Evolutionary conservation across 1,140 invertebrate species (phyloP).

Genomic region (Micrasema longulum): DNA sequence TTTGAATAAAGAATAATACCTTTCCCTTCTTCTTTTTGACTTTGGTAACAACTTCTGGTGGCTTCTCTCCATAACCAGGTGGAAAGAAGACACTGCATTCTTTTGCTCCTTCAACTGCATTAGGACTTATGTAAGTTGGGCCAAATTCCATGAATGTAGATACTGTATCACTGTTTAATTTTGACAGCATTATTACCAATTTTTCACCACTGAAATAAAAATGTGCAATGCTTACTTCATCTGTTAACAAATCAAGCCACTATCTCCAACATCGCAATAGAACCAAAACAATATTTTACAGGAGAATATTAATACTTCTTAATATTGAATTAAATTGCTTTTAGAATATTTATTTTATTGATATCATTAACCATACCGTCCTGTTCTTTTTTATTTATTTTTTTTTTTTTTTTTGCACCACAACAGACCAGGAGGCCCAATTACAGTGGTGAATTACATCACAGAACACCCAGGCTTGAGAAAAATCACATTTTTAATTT

Average conservation of each 20-base stretch:
- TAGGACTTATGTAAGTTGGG: conserved; percentile 71
- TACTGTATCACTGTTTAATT: conserved; percentile 65
- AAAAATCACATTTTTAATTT: too few relatives aligned
- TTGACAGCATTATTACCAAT: conserved; percentile 71
- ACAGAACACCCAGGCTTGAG: too few relatives aligned
- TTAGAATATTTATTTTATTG: too few relatives aligned
- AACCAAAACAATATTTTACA: too few relatives aligned
- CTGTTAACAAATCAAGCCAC: too few relatives aligned
- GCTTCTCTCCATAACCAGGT: conserved; percentile 67
- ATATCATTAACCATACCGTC: too few relatives aligned
- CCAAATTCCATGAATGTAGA: conserved; percentile 66
- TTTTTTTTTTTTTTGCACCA: too few relatives aligned
- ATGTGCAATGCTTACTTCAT: too few relatives aligned
- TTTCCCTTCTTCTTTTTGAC: conserved; percentile 62
- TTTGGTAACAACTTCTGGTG: conserved; percentile 55
- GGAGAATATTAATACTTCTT: background rate
- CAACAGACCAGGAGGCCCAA: too few relatives aligned
- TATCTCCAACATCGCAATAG: background rate
- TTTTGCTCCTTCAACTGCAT: conserved; percentile 69
- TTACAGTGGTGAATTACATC: too few relatives aligned
- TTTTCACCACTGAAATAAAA: conserved; percentile 71
- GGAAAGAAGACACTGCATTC: conserved; percentile 73
- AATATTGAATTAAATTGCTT: too few relatives aligned
- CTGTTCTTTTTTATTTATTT: too few relatives aligned
- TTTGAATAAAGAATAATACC: conserved; percentile 43